A percentile compares a stretch with the other conserved stretches of the same genome.
phyloP scores from a whole-genome alignment of 2,888 invertebrate species.

The Thymelicus lineola region DNA sequence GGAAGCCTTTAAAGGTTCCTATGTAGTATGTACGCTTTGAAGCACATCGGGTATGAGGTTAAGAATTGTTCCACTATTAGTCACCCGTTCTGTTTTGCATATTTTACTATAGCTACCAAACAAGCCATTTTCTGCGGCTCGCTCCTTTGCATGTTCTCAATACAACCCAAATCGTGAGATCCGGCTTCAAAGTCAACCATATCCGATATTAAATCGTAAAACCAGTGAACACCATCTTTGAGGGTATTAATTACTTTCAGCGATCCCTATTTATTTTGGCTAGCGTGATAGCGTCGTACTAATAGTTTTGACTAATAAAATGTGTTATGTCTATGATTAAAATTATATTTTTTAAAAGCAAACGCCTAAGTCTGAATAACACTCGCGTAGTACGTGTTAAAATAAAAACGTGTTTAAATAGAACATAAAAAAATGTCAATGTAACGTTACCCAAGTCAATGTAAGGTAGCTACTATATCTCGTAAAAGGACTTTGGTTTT shows the following conservation, averaged over 20 bases:
- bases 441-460: no score
- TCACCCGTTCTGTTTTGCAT: conserved; percentile 40
- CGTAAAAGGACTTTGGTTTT: no score
- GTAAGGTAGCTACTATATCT: no score
- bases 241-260: neutral
- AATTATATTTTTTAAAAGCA: no score
- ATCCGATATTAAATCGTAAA: conserved; percentile 1
- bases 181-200: conserved; percentile 23
- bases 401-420: no score
- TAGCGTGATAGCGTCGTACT: neutral
- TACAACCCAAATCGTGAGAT: conserved; percentile 31
- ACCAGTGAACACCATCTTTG: neutral
- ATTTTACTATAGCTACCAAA: conserved; percentile 17
- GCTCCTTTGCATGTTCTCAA: conserved; percentile 21
- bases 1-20: conserved; percentile 40
- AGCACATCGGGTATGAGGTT: conserved; percentile 29
- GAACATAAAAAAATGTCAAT: no score
- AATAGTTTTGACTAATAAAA: no score
- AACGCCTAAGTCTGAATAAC: no score
- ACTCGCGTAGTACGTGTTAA: no score
- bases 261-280: neutral
- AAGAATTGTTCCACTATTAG: conserved; percentile 42
- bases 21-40: conserved; percentile 22
- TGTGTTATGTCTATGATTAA: no score
- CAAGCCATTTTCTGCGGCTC: conserved; percentile 10